Evolutionary conservation across 2,888 invertebrate genomes (phyloP).

Genomic region (Coelopa pilipes): DNA sequence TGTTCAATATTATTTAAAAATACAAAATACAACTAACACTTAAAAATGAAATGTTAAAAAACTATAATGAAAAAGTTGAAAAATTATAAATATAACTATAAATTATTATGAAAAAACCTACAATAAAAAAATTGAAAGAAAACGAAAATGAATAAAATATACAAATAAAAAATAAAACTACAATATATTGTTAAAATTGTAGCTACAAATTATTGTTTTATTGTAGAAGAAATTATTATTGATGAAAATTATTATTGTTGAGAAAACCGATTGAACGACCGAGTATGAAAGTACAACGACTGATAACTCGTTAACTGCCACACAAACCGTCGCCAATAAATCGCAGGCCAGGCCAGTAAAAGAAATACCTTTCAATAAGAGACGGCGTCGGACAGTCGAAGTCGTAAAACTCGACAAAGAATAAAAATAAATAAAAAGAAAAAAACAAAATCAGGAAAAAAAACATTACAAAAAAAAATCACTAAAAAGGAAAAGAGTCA

Average conservation of each 20-base stretch:
- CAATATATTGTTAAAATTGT: too few species aligned
- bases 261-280: too few species aligned
- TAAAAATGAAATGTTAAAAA: not conserved
- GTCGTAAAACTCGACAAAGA: not conserved
- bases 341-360: not conserved
- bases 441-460: too few species aligned
- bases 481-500: too few species aligned
- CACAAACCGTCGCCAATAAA: not conserved
- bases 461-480: too few species aligned
- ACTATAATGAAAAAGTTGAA: too few species aligned
- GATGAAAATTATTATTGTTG: too few species aligned
- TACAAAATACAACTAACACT: not conserved
- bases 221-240: too few species aligned
- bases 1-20: not conserved
- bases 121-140: slow-evolving; percentile 5
- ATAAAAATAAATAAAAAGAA: not conserved
- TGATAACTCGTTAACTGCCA: not conserved
- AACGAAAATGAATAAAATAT: not conserved
- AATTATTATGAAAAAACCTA: not conserved
- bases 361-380: not conserved
- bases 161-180: not conserved
- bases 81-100: too few species aligned
- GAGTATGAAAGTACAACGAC: not conserved
- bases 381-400: not conserved
- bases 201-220: too few species aligned